A percentile compares a stretch with the other conserved stretches of the same genome.
Evolutionary conservation across 2,888 invertebrate species (phyloP).

Genomic region (Rhyacophila evoluta): DNA sequence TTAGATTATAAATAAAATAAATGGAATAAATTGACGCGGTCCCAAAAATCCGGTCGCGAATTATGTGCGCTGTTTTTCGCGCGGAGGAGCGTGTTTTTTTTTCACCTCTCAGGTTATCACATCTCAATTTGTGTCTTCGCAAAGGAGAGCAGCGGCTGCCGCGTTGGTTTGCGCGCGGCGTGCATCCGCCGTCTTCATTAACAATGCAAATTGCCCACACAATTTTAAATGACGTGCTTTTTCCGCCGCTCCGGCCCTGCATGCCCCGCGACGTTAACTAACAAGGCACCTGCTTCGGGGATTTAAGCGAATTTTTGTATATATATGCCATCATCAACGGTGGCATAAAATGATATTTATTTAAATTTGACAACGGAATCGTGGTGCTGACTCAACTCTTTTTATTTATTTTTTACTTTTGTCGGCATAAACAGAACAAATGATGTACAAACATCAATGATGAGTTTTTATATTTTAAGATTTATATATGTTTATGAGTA

Average conservation of each 20-base stretch:
- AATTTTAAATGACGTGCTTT: slow-evolving; percentile 34
- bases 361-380: no score
- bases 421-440: no score
- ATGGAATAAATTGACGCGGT: not conserved
- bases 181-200: slow-evolving; percentile 27
- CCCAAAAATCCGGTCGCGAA: not conserved
- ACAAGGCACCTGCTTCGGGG: slow-evolving; percentile 25
- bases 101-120: slow-evolving; percentile 29
- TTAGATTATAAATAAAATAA: not conserved
- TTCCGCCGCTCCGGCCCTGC: slow-evolving; percentile 8
- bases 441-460: no score
- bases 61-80: not conserved
- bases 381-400: no score
- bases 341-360: no score
- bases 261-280: not conserved
- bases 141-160: not conserved
- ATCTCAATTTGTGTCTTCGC: slow-evolving; percentile 37
- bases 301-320: not conserved
- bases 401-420: no score
- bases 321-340: no score
- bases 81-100: not conserved
- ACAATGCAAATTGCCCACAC: slow-evolving; percentile 40
- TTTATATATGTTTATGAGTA: no score
- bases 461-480: no score
- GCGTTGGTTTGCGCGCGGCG: slow-evolving; percentile 6